These are phyloP conservation scores for Pangasius larnaudii DNA, from an alignment of 2,797 vertebrate genomes.

Conservation along the genomic window DNA sequence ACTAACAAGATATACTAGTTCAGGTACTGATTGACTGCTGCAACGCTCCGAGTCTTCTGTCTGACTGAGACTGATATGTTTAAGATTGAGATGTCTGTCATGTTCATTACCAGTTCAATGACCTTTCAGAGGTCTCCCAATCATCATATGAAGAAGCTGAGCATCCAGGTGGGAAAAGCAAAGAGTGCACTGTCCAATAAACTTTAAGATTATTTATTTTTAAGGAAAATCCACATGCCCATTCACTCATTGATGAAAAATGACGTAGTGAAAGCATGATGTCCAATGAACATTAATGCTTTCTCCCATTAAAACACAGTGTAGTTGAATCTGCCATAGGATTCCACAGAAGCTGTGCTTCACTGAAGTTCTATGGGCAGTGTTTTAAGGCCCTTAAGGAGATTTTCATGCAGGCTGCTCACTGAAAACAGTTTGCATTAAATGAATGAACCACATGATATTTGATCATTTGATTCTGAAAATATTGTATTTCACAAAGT, in stretches of 20 bases:
- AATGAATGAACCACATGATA: background rate
- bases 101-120: background rate
- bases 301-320: background rate
- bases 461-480: background rate
- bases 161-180: background rate
- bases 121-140: background rate
- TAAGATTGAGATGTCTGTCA: background rate
- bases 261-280: background rate
- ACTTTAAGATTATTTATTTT: background rate
- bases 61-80: background rate
- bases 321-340: background rate
- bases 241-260: background rate
- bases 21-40: background rate
- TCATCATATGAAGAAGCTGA: background rate
- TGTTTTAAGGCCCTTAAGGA: background rate
- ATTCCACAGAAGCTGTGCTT: background rate
- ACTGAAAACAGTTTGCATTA: background rate
- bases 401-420: background rate
- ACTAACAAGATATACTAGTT: background rate
- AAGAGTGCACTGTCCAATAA: background rate
- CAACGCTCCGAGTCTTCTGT: background rate
- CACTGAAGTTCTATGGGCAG: background rate
- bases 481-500: background rate
- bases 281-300: background rate
- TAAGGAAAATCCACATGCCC: background rate